Percentiles rank a stretch among this genome's conserved stretches.
These are phyloP conservation scores for Alviniconcha strummeri DNA, from an alignment of 2,888 invertebrate species.

Conservation along the genomic window DNA sequence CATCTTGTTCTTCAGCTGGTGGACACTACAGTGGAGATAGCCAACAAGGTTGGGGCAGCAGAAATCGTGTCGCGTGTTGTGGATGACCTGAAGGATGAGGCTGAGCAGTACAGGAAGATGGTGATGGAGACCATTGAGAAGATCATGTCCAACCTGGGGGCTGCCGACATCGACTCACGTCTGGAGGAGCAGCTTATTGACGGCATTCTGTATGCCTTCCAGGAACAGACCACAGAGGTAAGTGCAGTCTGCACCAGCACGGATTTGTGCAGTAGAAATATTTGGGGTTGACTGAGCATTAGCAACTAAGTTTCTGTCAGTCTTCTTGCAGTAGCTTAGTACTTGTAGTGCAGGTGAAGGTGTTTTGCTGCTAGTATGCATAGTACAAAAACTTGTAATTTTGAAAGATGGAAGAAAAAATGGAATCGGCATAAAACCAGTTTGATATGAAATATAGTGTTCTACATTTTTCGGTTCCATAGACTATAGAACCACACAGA, in stretches of 20 bases:
- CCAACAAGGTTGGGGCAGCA: slow-evolving; percentile 99
- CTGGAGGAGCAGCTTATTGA: slow-evolving; percentile 99
- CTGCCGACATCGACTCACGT: slow-evolving; percentile 97
- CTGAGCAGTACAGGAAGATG: slow-evolving; percentile 99
- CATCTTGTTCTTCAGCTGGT: slow-evolving; percentile 80
- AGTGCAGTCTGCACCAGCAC: slow-evolving; percentile 30
- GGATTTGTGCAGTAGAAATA: no score
- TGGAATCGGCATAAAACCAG: no score
- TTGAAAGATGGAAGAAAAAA: no score
- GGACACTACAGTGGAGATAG: slow-evolving; percentile 99
- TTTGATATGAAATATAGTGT: no score
- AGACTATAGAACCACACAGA: no score
- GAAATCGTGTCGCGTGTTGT: slow-evolving; percentile 99
- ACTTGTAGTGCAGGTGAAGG: no score
- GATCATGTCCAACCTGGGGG: slow-evolving; percentile 97
- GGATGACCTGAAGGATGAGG: slow-evolving; percentile 99
- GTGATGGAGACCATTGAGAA: slow-evolving; percentile 99
- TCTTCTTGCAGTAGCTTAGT: no score
- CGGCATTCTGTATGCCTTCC: slow-evolving; percentile 99
- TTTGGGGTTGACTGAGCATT: no score
- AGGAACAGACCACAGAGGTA: slow-evolving; percentile 99
- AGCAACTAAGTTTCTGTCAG: no score
- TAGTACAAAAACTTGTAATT: no score
- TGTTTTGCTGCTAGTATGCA: no score
- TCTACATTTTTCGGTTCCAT: no score